Percentiles rank a stretch among this genome's conserved stretches.
Conservation (phyloP, 2,113 vertebrate species). For the Grantiella picta region DNA sequence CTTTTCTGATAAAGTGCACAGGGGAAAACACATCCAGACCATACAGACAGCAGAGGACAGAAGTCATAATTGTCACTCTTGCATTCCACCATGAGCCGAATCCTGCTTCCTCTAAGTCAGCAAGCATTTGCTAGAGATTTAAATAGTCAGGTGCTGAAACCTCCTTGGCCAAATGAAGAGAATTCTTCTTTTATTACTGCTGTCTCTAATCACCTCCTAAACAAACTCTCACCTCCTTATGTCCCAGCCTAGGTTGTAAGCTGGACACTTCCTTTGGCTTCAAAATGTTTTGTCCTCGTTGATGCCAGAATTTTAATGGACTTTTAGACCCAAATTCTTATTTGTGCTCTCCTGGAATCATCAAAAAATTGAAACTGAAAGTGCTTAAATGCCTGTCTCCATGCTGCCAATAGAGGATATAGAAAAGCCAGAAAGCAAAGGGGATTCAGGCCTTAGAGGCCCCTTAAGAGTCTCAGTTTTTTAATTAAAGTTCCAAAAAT, state of each 20-base stretch:
- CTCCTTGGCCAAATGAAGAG: neutral
- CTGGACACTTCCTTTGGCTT: neutral
- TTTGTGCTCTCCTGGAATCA: neutral
- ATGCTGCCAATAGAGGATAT: neutral
- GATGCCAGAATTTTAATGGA: neutral
- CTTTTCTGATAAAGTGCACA: neutral
- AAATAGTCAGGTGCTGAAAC: neutral
- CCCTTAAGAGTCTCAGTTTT: neutral
- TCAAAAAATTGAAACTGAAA: neutral
- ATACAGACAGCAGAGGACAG: neutral
- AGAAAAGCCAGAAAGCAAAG: neutral
- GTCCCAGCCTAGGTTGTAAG: neutral
- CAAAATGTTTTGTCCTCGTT: neutral
- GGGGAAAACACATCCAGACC: accelerated
- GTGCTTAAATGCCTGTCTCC: neutral
- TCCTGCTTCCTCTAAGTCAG: neutral
- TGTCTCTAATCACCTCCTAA: neutral
- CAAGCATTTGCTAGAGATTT: neutral
- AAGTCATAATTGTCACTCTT: neutral
- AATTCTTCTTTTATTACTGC: neutral
- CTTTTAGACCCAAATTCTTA: neutral
- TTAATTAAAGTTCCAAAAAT: neutral
- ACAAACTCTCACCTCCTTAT: neutral
- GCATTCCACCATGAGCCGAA: neutral
- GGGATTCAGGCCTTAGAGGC: neutral